These are phyloP conservation scores for Aphelocoma californica DNA, from an alignment of 2,797 vertebrate genomes.

Conservation along the genomic window DNA sequence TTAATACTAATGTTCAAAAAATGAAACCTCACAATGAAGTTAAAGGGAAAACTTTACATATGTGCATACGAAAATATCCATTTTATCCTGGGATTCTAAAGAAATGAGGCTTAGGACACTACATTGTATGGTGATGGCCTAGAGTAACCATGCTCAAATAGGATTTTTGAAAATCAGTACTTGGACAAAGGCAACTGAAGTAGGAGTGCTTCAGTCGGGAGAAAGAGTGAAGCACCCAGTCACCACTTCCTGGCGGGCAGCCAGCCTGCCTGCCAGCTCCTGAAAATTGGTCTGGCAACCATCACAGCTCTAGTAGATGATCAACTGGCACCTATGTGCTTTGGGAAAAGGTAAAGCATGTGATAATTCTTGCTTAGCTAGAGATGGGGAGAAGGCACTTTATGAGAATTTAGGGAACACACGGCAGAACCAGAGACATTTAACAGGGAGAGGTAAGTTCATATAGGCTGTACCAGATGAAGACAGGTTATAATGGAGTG, in stretches of 20 bases:
- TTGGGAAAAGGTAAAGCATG: background rate
- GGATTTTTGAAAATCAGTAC: background rate
- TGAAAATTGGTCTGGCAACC: background rate
- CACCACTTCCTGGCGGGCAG: background rate
- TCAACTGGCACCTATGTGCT: background rate
- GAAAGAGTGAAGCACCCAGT: background rate
- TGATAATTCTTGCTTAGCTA: background rate
- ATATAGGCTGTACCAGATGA: background rate
- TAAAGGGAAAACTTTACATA: background rate
- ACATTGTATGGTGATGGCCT: background rate
- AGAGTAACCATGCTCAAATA: fast-evolving
- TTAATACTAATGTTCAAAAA: background rate
- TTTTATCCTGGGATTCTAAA: background rate
- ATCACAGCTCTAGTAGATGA: background rate
- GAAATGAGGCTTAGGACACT: background rate
- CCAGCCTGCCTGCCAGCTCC: background rate
- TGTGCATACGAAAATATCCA: background rate
- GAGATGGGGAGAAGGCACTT: background rate
- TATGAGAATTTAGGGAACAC: background rate
- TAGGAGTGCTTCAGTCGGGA: fast-evolving
- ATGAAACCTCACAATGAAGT: background rate
- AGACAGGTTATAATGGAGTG: background rate
- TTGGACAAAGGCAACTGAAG: background rate
- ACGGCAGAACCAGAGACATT: background rate
- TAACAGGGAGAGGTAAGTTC: background rate